These are phyloP conservation scores for Drosophila subquinaria DNA, from an alignment of 2,888 invertebrate genomes.

Conservation along the genomic window DNA sequence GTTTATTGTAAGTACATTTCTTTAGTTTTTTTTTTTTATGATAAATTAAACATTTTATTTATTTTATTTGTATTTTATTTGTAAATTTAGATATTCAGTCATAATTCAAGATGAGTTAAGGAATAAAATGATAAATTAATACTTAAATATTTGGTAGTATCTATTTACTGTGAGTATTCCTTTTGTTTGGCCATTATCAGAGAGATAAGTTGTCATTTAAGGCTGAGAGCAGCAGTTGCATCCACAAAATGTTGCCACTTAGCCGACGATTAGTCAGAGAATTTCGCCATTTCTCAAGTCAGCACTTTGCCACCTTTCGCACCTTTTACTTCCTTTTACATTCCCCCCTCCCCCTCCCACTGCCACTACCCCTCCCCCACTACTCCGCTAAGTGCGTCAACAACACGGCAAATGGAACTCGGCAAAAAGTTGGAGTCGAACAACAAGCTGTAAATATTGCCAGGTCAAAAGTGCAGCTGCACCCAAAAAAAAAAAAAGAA, in stretches of 20 bases:
- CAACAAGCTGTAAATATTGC: conserved; percentile 77
- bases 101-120: no score
- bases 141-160: neutral
- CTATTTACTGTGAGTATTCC: no score
- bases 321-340: neutral
- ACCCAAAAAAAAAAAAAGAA: conserved; percentile 16
- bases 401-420: conserved; percentile 36
- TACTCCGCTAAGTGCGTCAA: conserved; percentile 41
- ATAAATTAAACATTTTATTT: no score
- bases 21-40: no score
- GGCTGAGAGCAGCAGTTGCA: neutral
- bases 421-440: conserved; percentile 49
- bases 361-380: no score
- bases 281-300: conserved; percentile 52
- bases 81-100: no score
- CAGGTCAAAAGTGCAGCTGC: conserved; percentile 71
- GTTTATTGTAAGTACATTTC: no score
- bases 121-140: neutral
- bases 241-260: conserved; percentile 52
- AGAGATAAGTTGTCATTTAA: conserved; percentile 3
- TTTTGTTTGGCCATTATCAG: neutral
- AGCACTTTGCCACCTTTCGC: conserved; percentile 21
- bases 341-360: neutral
- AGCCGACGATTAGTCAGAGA: conserved; percentile 64
- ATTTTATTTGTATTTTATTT: no score